These are phyloP conservation scores for Mustelus asterias DNA, from an alignment of 2,113 vertebrate species.

Conservation along the genomic window DNA sequence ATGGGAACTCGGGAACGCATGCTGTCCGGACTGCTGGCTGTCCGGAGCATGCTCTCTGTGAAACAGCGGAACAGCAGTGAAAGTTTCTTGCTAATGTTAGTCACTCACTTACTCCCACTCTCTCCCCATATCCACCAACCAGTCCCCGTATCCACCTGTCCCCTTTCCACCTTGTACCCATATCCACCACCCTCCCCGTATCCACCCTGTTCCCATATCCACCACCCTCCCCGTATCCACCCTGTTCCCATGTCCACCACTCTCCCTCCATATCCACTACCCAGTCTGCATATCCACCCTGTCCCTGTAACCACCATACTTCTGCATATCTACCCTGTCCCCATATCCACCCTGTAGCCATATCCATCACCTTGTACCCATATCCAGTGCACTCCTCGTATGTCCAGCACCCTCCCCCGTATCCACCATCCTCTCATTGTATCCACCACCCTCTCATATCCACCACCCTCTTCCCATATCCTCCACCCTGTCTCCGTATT, in stretches of 20 bases:
- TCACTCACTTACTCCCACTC: too few relatives aligned
- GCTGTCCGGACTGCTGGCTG: slow-evolving; percentile 93
- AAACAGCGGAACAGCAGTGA: neutral
- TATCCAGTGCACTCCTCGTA: too few relatives aligned
- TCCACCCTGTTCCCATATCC: neutral
- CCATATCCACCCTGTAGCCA: neutral
- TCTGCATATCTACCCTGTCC: too few relatives aligned
- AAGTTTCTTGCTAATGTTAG: too few relatives aligned
- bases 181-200: neutral
- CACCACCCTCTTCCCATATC: neutral
- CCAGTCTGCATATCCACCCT: neutral
- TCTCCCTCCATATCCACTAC: neutral
- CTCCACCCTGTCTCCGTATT: neutral
- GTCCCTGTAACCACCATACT: neutral
- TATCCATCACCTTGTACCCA: too few relatives aligned
- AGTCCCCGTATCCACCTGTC: too few relatives aligned
- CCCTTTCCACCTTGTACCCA: too few relatives aligned
- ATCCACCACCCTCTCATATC: neutral
- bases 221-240: neutral
- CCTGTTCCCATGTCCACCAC: neutral
- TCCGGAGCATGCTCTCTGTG: slow-evolving; percentile 96
- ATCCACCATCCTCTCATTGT: too few relatives aligned
- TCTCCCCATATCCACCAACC: too few relatives aligned
- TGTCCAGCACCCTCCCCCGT: too few relatives aligned
- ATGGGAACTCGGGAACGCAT: slow-evolving; percentile 91